Evolutionary conservation across 2,113 vertebrate genomes (phyloP).

Genomic region (Eurystomus gularis): DNA sequence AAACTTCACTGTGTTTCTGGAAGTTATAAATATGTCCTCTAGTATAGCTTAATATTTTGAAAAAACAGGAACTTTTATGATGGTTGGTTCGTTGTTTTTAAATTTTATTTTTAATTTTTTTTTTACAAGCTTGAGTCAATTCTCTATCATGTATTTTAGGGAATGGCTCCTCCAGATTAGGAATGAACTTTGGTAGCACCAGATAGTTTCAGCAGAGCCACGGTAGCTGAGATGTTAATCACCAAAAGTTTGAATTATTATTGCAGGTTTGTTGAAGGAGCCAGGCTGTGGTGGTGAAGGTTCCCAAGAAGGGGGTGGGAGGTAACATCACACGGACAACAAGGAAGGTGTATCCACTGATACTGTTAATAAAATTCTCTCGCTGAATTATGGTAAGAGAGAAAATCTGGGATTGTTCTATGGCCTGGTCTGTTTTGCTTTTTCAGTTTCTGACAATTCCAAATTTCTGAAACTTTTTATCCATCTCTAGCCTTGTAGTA

Average conservation of each 20-base stretch:
- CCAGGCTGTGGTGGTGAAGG: background rate
- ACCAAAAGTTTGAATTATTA: fast-evolving
- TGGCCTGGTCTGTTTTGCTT: background rate
- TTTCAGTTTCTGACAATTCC: background rate
- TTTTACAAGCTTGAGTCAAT: background rate
- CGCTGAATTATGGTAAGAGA: fast-evolving
- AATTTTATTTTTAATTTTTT: background rate
- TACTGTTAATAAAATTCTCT: background rate
- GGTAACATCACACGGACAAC: background rate
- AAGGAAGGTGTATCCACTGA: background rate
- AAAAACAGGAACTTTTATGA: background rate
- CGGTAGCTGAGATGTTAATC: background rate
- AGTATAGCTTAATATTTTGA: background rate
- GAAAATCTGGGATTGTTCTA: background rate
- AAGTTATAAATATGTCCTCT: background rate
- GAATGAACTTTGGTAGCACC: background rate
- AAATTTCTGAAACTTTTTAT: background rate
- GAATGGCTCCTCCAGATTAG: background rate
- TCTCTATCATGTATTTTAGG: background rate
- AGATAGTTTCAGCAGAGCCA: background rate
- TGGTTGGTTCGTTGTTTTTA: background rate
- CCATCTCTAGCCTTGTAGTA: background rate
- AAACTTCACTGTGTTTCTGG: background rate
- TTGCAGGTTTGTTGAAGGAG: background rate
- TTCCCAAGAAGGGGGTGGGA: background rate